Conservation (phyloP, 1,140 invertebrate species). For the Heliconius eleuchia region DNA sequence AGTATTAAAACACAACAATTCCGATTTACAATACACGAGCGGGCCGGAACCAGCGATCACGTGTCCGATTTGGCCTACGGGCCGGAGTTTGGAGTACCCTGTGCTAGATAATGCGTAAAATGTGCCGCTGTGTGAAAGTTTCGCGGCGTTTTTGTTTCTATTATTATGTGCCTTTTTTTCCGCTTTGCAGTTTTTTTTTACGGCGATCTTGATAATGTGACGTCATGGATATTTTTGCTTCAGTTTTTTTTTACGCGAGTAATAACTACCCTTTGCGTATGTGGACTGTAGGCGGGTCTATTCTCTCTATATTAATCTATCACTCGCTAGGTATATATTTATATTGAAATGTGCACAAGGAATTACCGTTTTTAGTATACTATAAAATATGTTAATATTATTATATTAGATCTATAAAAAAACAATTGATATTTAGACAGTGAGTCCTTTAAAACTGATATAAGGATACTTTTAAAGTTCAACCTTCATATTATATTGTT, state of each 20-base stretch:
- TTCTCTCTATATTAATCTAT: conserved; percentile 29
- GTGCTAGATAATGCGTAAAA: conserved; percentile 68
- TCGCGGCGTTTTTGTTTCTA: conserved; percentile 70
- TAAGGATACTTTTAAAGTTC: not conserved
- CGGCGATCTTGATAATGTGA: conserved; percentile 59
- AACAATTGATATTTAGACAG: not conserved
- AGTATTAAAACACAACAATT: not conserved
- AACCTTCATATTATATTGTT: not conserved
- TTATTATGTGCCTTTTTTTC: conserved; percentile 67
- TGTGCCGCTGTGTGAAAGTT: conserved; percentile 64
- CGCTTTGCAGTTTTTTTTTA: conserved; percentile 56
- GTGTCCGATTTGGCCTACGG: conserved; percentile 9
- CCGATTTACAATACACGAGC: not conserved
- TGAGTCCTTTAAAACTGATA: not conserved
- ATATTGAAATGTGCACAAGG: conserved; percentile 33
- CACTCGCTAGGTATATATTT: conserved; percentile 24
- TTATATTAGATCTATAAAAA: not conserved
- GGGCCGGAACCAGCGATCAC: conserved; percentile 2
- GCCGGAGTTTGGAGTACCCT: conserved; percentile 35
- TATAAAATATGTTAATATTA: not conserved
- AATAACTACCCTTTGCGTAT: conserved; percentile 45
- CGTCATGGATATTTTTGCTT: conserved; percentile 51
- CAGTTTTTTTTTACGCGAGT: conserved; percentile 38
- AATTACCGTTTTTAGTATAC: conserved; percentile 8
- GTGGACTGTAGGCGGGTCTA: conserved; percentile 37